Base-by-base conservation (phyloP, 2,113 vertebrate genomes). In the Varanus salvator region DNA sequence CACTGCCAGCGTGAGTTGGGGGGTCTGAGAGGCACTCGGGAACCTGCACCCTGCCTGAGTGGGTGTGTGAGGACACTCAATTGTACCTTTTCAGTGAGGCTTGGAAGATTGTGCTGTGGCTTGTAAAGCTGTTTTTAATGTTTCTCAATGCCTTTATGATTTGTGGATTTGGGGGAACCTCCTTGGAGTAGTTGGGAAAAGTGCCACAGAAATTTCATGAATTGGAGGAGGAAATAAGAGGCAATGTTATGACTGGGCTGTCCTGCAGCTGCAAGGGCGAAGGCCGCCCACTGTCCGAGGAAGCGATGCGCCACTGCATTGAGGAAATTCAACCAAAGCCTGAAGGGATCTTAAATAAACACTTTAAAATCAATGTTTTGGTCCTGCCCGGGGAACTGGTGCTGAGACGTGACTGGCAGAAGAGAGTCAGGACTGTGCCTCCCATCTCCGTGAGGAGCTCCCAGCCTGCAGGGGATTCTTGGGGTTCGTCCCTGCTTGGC, bases 401-500 rank as follows among this genome's bases (percentile, higher is more conserved):
- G 60, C 14, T 15, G 81, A 14, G 50, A 29, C 64, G 87, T 48
- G 0, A 77, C 17, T 25, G 2, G 71, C 82, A 77, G 74, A 34
- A 27, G 60, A n/a, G 9, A 29, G 5, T 89, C 71, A 95, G 78
- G 78, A 60, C 50, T 57, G 7, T 17, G 0, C 0, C 9, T 72
- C 68, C 94, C 93, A 95, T 75, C 97, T 97, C 82, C 93, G 94
- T 64, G 94, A 87, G 64, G 94, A 90, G 87, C 90, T 96, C 76
- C 94, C 93, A 85, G 89, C 48, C 68, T 78, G 86, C 5, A 91
- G 89, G 2, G 95, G 80, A 29, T 92, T 60, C 93, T 97, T 99
- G 44, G 96, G 84, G 1, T 97, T 25, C 27, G 92, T 44, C 89
- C n/a, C 94, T 0, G 74, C 71, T 5, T 95, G 94, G 25, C 91